These are phyloP conservation scores for Hyppa rectilinea DNA, from an alignment of 2,888 invertebrate species.

Conservation along the genomic window DNA sequence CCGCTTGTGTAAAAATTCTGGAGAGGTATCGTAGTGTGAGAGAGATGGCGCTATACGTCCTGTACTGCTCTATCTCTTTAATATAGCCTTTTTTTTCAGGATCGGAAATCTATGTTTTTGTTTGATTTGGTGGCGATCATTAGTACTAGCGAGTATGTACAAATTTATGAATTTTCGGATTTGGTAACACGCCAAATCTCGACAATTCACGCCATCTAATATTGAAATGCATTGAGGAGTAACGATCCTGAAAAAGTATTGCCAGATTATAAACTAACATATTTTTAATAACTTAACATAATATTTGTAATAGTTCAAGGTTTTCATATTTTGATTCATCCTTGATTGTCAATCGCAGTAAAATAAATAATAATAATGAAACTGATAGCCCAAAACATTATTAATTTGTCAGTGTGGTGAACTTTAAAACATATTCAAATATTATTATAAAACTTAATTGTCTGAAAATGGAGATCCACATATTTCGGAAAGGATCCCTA, in stretches of 20 bases:
- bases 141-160: slow-evolving; percentile 58
- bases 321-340: neutral
- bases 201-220: slow-evolving; percentile 33
- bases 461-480: neutral
- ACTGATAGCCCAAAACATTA: neutral
- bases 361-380: neutral
- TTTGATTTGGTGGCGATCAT: slow-evolving; percentile 23
- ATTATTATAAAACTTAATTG: neutral
- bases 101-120: neutral
- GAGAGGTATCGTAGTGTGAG: neutral
- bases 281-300: neutral
- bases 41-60: neutral
- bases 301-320: neutral
- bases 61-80: slow-evolving; percentile 11
- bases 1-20: neutral
- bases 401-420: slow-evolving; percentile 4
- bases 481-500: neutral
- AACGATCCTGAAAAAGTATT: neutral
- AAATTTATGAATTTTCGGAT: slow-evolving; percentile 42
- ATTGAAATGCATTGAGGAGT: neutral
- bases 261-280: neutral
- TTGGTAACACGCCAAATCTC: slow-evolving; percentile 18
- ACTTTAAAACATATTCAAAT: neutral
- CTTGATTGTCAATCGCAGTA: neutral
- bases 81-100: neutral